These are phyloP conservation scores for Branchipolynoe longqiensis DNA, from an alignment of 2,888 invertebrate genomes.

Conservation along the genomic window DNA sequence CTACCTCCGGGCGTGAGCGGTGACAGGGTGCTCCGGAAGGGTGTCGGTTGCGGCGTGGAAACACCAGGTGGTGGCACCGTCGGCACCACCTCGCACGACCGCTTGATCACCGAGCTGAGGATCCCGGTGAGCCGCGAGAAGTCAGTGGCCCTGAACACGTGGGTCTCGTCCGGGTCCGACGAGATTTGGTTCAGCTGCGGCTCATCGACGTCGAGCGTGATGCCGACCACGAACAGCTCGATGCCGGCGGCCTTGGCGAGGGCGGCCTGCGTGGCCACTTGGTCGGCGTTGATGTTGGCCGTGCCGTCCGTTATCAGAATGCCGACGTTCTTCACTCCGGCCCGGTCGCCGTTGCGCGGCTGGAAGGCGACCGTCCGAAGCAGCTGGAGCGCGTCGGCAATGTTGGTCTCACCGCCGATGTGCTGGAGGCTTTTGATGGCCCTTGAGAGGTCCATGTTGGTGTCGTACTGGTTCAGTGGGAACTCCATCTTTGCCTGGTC, in stretches of 20 bases:
- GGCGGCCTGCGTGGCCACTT: background rate
- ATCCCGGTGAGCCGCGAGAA: conserved; percentile 39
- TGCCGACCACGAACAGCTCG: conserved; percentile 44
- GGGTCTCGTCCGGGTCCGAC: conserved; percentile 16
- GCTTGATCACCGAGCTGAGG: conserved; percentile 18
- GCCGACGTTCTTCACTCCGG: conserved; percentile 42
- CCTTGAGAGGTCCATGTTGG: background rate
- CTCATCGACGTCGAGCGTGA: conserved; percentile 1
- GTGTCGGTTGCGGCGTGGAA: background rate
- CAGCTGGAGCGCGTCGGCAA: conserved; percentile 62
- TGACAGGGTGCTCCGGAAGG: background rate
- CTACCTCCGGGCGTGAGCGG: background rate
- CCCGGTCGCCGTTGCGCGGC: background rate
- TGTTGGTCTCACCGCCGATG: conserved; percentile 62
- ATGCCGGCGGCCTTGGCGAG: background rate
- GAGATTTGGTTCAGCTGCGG: conserved; percentile 41
- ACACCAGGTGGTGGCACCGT: background rate
- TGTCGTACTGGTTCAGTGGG: conserved; percentile 52
- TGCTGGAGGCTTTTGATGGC: conserved; percentile 36
- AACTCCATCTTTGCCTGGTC: conserved; percentile 59
- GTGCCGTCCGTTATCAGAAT: conserved; percentile 58
- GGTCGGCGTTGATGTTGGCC: conserved; percentile 68
- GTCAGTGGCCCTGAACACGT: conserved; percentile 42
- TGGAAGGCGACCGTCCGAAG: conserved; percentile 62
- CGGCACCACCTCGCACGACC: conserved; percentile 39